These are phyloP conservation scores for Sphyrna mokarran DNA, from an alignment of 2,113 vertebrate genomes.

Conservation along the genomic window DNA sequence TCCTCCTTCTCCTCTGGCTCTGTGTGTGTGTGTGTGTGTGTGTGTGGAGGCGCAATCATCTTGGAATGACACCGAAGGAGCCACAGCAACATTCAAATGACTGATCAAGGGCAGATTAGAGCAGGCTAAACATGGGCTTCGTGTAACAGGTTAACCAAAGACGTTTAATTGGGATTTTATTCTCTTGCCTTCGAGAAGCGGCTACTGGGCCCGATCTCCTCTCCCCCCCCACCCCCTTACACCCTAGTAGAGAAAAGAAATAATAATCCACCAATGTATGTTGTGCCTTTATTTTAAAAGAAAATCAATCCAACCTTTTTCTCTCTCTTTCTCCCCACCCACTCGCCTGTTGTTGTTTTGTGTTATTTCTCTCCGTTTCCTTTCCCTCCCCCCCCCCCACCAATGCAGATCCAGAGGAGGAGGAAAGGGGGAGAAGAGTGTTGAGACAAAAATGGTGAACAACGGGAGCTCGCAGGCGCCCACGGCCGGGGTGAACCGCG, in stretches of 20 bases:
- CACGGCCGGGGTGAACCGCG: slow-evolving; percentile 62
- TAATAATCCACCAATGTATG: not conserved
- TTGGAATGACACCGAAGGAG: slow-evolving; percentile 54
- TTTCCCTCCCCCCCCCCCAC: not conserved
- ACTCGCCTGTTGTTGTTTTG: too few species aligned
- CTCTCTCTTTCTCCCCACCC: not conserved
- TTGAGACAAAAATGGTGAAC: slow-evolving; percentile 72
- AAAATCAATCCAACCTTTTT: not conserved
- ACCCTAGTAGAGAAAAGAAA: not conserved
- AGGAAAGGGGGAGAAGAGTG: too few species aligned
- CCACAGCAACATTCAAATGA: slow-evolving; percentile 68
- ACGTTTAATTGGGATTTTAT: slow-evolving; percentile 47
- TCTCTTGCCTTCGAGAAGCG: not conserved
- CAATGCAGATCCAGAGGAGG: not conserved
- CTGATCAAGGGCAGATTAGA: slow-evolving; percentile 83
- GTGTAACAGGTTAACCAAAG: slow-evolving; percentile 67
- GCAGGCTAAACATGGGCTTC: slow-evolving; percentile 59
- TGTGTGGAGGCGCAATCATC: slow-evolving; percentile 49
- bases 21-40: slow-evolving; percentile 37
- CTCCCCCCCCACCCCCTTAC: not conserved
- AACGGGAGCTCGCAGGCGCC: slow-evolving; percentile 88
- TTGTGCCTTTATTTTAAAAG: not conserved
- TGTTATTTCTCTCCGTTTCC: not conserved
- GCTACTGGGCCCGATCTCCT: not conserved
- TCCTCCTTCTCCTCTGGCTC: too few species aligned